Base-by-base conservation (phyloP, 2,797 vertebrate species). In the Channa striata region DNA sequence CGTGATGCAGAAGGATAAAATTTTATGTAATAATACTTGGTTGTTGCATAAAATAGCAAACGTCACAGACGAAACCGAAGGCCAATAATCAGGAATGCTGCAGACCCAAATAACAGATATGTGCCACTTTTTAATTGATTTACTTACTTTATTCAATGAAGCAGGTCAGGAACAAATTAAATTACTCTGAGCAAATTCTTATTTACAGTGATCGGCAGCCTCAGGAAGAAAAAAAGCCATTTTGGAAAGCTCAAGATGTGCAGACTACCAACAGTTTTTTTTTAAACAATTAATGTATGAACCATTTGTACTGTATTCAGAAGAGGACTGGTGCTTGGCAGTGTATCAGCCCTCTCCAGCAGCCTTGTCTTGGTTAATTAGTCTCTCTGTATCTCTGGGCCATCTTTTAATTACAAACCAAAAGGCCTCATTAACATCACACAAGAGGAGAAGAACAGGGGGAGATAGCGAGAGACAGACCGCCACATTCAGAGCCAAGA, bases 371-470 rank as follows among this genome's bases (percentile, higher is more conserved):
- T 77, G 81, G 84, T 91, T 93, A 94, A 93, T 93, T 91, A 93
- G 90, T 87, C 87, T 81, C 79, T 72, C 68, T 80, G 78, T 89
- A 91, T 92, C 91, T 91, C 72, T 85, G 85, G 88, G 87, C 86
- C 85, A 91, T 91, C 89, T 92, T 92, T 93, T 93, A 92, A 93
- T 93, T 93, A 92, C 80, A 75, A 92, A 92, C 85, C 87, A 90
- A 90, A 90, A 90, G 80, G 84, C 83, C 86, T 90, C 84, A 91
- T 93, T 93, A 90, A 87, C 89, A 91, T 91, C 82, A 92, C 88
- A 93, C 88, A 87, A 79, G 86, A 80, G 59, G 59, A 89, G 81
- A 80, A 74, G 57, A 83, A 80, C 67, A 30, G 79, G 68, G 78
- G 68, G 76, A 71, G 77, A 87, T 59, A 86, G 85, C 23, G 42